Conservation (phyloP, 2,113 vertebrate genomes). For the Myocastor coypus region DNA sequence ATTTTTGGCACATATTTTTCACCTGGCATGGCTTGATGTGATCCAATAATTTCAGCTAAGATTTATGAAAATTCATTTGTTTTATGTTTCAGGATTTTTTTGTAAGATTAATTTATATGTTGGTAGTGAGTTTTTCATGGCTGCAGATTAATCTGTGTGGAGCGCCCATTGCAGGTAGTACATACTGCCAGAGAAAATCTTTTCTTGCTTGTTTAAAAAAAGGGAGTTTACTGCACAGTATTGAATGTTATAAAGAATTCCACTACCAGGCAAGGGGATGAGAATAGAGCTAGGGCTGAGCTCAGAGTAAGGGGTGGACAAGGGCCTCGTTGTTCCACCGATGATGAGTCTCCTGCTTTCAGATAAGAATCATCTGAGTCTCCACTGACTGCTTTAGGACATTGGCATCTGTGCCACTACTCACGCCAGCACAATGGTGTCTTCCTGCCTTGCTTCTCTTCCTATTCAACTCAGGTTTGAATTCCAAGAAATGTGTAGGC, state of each 20-base stretch:
- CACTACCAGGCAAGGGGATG: background rate
- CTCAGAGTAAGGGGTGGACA: background rate
- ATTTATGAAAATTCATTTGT: background rate
- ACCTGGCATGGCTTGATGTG: background rate
- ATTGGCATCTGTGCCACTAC: fast-evolving
- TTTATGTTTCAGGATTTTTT: background rate
- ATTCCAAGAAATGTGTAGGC: background rate
- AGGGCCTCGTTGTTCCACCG: fast-evolving
- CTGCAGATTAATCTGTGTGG: background rate
- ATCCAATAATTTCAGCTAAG: conserved; percentile 18
- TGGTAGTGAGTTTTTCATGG: background rate
- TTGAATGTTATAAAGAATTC: background rate
- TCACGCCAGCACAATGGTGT: background rate
- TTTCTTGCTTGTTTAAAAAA: background rate
- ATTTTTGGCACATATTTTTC: background rate
- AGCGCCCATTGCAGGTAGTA: background rate
- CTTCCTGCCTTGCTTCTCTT: background rate
- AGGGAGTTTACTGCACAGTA: background rate
- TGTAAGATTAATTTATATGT: background rate
- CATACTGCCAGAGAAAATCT: background rate
- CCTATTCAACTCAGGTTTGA: background rate
- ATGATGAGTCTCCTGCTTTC: fast-evolving
- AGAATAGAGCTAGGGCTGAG: background rate
- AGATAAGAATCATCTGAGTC: background rate
- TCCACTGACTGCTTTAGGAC: background rate